phyloP scores from a whole-genome alignment of 2,113 vertebrate genomes.

The Oncorhynchus masou region DNA sequence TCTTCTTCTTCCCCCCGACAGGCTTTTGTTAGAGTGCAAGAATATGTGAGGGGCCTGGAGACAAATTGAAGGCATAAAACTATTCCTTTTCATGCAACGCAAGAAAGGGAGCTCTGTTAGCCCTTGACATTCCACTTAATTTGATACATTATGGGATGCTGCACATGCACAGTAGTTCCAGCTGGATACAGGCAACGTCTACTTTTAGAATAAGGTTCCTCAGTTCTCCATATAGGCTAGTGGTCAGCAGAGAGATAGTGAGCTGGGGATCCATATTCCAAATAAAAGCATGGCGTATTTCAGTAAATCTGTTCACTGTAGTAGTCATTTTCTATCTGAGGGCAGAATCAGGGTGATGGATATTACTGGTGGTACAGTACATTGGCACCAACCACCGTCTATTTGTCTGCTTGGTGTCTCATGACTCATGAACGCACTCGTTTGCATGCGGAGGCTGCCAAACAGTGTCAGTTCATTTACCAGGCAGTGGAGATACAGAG shows the following conservation, averaged over 20 bases:
- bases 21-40: constrained; percentile 46
- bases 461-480: neutral
- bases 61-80: constrained; percentile 63
- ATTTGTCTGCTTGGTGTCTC: neutral
- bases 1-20: neutral
- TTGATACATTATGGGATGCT: constrained; percentile 66
- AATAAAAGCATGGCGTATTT: neutral
- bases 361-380: too few relatives aligned
- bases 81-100: constrained; percentile 60
- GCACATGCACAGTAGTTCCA: neutral
- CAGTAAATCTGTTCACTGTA: neutral
- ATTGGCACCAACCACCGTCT: neutral
- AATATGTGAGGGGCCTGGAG: constrained; percentile 46
- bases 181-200: neutral
- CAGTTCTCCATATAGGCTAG: neutral
- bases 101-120: constrained; percentile 64
- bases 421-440: neutral
- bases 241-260: neutral
- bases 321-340: too few relatives aligned
- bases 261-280: neutral
- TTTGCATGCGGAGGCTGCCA: neutral
- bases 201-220: neutral
- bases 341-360: too few relatives aligned
- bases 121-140: constrained; percentile 71
- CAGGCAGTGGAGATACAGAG: neutral